Percentiles rank a stretch among this genome's conserved stretches.
phyloP scores from a whole-genome alignment of 92 coral and sea anemone species.

The Isaurus tuberculatus region DNA sequence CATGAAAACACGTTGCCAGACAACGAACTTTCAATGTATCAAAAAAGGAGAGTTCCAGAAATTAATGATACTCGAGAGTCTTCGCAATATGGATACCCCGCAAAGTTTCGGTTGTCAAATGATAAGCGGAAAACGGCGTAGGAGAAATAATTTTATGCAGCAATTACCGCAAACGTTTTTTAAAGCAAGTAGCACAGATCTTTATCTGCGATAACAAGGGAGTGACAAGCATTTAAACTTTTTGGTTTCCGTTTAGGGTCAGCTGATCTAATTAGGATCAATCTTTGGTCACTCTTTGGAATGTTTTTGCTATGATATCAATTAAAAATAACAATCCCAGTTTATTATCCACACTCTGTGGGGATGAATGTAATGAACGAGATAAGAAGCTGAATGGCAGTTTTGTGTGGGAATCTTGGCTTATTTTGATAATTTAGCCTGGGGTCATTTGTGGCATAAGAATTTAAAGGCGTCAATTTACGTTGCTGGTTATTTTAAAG shows the following conservation, averaged over 20 bases:
- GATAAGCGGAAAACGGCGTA: too few species aligned
- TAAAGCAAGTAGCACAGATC: neutral
- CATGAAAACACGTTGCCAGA: too few species aligned
- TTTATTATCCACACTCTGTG: neutral
- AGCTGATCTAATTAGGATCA: neutral
- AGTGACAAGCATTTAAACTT: conserved; percentile 1
- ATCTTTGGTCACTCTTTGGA: neutral
- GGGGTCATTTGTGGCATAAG: neutral
- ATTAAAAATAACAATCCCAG: neutral
- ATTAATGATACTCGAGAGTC: too few species aligned
- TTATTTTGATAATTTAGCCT: neutral
- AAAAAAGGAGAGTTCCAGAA: too few species aligned
- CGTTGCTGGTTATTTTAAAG: neutral
- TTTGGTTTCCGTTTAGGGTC: neutral
- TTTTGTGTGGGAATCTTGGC: neutral
- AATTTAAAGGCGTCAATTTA: neutral
- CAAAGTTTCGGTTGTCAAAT: too few species aligned
- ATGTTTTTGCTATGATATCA: neutral
- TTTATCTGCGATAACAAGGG: conserved; percentile 22
- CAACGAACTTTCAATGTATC: too few species aligned
- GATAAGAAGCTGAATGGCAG: conserved; percentile 12
- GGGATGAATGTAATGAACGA: neutral
- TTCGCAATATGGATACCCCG: too few species aligned
- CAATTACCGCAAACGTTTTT: neutral
- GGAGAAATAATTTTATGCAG: neutral